phyloP scores from a whole-genome alignment of 2,797 vertebrate genomes.

The Threskiornis aethiopicus region DNA sequence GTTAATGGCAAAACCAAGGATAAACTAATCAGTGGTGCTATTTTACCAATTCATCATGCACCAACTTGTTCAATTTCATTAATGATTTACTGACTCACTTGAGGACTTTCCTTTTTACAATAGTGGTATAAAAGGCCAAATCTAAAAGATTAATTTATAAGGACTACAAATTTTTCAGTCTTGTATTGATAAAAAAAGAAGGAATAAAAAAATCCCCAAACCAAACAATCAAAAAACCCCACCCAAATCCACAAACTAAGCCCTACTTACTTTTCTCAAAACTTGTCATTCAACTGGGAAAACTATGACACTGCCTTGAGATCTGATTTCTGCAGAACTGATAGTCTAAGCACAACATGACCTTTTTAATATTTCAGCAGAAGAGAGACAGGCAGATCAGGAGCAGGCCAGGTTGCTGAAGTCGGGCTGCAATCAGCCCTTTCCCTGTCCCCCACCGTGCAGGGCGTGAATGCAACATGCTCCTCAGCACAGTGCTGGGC shows the following conservation, averaged over 20 bases:
- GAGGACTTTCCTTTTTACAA: background rate
- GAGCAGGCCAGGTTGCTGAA: background rate
- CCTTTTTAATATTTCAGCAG: background rate
- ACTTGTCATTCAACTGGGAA: background rate
- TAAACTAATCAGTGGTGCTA: background rate
- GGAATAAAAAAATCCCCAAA: fast-evolving
- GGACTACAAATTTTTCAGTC: background rate
- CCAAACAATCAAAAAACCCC: fast-evolving
- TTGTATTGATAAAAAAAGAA: background rate
- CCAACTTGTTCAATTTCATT: background rate
- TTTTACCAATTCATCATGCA: background rate
- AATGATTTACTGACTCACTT: conserved; percentile 1
- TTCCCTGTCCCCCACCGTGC: fast-evolving
- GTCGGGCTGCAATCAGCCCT: background rate
- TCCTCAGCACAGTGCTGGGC: fast-evolving
- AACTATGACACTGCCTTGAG: background rate
- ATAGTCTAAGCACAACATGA: background rate
- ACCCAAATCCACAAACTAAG: background rate
- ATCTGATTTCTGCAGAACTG: background rate
- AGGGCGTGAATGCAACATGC: fast-evolving
- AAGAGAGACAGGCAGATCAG: background rate
- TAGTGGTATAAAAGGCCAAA: background rate
- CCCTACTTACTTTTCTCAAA: background rate
- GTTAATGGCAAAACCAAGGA: background rate
- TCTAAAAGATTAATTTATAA: background rate